Percentiles rank a stretch among this genome's conserved stretches.
Conservation (phyloP, 1,140 invertebrate species). For the Drosophila sturtevanti region DNA sequence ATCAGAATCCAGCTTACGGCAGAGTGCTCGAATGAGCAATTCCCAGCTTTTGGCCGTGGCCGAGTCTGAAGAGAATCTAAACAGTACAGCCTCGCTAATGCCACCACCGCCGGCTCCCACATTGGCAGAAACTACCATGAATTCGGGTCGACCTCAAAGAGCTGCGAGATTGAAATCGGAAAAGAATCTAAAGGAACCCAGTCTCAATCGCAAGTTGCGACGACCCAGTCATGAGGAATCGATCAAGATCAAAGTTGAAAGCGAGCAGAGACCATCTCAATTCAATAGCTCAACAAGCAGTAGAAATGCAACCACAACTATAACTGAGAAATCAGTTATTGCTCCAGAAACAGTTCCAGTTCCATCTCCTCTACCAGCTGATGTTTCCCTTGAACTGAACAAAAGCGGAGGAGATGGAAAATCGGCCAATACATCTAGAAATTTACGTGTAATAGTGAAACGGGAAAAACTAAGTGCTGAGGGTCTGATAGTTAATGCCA, state of each 20-base stretch:
- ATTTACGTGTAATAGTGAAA: constrained; percentile 59
- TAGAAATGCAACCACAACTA: constrained; percentile 2
- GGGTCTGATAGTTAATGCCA: background rate
- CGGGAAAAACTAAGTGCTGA: constrained; percentile 67
- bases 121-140: constrained; percentile 39
- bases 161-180: constrained; percentile 69
- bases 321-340: background rate
- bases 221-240: constrained; percentile 46
- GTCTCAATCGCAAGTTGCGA: constrained; percentile 54
- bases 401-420: constrained; percentile 8
- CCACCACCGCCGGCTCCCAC: constrained; percentile 63
- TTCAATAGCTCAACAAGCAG: constrained; percentile 12
- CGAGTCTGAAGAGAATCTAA: constrained; percentile 45
- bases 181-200: constrained; percentile 64
- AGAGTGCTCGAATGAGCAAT: constrained; percentile 51
- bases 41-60: constrained; percentile 64
- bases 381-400: background rate
- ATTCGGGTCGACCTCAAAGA: constrained; percentile 58
- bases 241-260: constrained; percentile 61
- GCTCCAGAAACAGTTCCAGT: constrained; percentile 4
- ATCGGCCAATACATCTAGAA: background rate
- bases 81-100: constrained; percentile 59
- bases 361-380: background rate
- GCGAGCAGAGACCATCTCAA: constrained; percentile 67
- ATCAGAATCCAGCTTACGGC: constrained; percentile 15